Evolutionary conservation across 2,888 invertebrate genomes (phyloP).

Genomic region (Invenusta paracnida): DNA sequence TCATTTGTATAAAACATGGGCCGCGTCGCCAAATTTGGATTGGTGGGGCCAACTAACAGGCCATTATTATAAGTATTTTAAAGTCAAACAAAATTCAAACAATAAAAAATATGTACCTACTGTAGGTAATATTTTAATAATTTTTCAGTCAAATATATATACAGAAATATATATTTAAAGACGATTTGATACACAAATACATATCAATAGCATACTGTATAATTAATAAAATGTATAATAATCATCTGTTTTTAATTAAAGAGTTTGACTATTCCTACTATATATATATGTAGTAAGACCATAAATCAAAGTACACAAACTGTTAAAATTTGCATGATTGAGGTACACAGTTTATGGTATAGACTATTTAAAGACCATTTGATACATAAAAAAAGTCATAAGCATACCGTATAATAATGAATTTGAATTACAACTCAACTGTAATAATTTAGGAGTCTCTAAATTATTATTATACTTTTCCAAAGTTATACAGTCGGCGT

Average conservation of each 20-base stretch:
- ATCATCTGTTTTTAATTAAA: conserved; percentile 16
- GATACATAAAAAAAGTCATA: neutral
- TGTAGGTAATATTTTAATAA: conserved; percentile 24
- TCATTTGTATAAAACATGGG: no score
- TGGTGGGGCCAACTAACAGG: conserved; percentile 25
- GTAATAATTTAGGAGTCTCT: conserved; percentile 26
- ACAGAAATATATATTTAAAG: conserved; percentile 16
- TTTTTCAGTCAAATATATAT: conserved; percentile 24
- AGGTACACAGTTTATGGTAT: conserved; percentile 2
- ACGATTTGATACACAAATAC: conserved; percentile 23
- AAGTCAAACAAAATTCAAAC: conserved; percentile 36
- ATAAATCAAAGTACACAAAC: conserved; percentile 20
- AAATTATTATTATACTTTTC: conserved; percentile 29
- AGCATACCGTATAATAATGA: neutral
- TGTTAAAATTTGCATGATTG: conserved; percentile 26
- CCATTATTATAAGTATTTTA: conserved; percentile 4
- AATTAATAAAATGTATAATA: conserved; percentile 29
- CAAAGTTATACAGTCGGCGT: conserved; percentile 29
- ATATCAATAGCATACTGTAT: conserved; percentile 21
- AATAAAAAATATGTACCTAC: conserved; percentile 33
- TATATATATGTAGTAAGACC: conserved; percentile 18
- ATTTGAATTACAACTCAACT: conserved; percentile 8
- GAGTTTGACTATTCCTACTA: conserved; percentile 22
- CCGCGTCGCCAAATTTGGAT: conserved; percentile 29
- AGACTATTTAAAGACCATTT: neutral